phyloP scores from a whole-genome alignment of 2,797 vertebrate genomes.

The Austrolebias charrua region DNA sequence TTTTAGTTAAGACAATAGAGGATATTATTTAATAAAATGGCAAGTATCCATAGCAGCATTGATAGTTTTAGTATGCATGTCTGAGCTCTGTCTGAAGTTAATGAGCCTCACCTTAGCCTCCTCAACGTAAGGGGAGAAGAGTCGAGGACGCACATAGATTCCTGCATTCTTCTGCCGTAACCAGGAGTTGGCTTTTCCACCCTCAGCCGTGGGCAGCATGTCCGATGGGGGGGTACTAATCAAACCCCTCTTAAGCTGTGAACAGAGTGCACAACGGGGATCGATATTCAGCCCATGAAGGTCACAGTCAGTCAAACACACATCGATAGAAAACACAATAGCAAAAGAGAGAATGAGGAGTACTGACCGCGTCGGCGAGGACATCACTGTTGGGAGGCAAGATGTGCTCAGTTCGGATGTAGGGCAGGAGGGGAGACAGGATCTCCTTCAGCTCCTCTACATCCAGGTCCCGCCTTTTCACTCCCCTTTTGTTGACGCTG shows the following conservation, averaged over 20 bases:
- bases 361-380: conserved; percentile 72
- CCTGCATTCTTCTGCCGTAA: conserved; percentile 94
- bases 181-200: conserved; percentile 96
- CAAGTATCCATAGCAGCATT: conserved; percentile 25
- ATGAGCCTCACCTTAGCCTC: conserved; percentile 91
- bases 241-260: conserved; percentile 95
- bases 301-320: conserved; percentile 25
- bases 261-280: conserved; percentile 31
- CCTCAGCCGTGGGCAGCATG: conserved; percentile 95
- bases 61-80: conserved; percentile 12
- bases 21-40: conserved; percentile 31
- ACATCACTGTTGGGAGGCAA: conserved; percentile 91
- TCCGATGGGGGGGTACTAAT: conserved; percentile 98
- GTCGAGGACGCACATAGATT: conserved; percentile 94
- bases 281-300: conserved; percentile 39
- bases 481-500: conserved; percentile 97
- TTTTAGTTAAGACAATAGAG: conserved; percentile 45
- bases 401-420: conserved; percentile 94
- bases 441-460: conserved; percentile 95
- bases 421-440: conserved; percentile 91
- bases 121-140: conserved; percentile 98
- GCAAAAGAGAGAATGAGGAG: background rate
- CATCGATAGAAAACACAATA: background rate
- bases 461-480: conserved; percentile 96
- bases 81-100: conserved; percentile 29